phyloP scores from a whole-genome alignment of 2,797 vertebrate species.

The Otolemur crassicaudatus region DNA sequence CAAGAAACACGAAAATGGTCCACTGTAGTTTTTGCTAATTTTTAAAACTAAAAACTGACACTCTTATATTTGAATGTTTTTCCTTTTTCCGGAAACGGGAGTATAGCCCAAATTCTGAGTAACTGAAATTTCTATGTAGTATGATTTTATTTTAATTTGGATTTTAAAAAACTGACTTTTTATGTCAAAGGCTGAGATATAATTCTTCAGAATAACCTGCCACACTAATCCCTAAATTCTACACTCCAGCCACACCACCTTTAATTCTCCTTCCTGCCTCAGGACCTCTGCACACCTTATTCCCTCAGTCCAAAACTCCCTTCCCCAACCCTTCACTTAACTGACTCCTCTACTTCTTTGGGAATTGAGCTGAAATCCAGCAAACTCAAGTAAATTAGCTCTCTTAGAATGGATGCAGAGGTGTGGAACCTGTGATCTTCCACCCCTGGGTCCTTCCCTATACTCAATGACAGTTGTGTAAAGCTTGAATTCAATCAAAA shows the following conservation, averaged over 20 bases:
- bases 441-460: too few species aligned
- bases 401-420: not conserved
- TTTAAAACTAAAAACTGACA: conserved; percentile 48
- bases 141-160: not conserved
- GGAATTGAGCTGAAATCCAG: conserved; percentile 19
- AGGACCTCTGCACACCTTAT: too few species aligned
- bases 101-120: not conserved
- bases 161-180: not conserved
- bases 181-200: not conserved
- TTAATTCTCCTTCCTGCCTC: not conserved
- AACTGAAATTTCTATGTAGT: not conserved
- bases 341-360: not conserved
- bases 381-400: not conserved
- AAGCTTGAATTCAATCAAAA: not conserved
- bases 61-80: not conserved
- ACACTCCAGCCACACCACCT: not conserved
- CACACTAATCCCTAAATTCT: not conserved
- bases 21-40: not conserved
- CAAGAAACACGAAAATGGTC: not conserved
- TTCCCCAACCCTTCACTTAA: not conserved
- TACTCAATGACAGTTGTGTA: not conserved
- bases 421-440: not conserved
- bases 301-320: not conserved
- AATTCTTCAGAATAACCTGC: not conserved
- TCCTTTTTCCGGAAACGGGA: conserved; percentile 30